phyloP scores from a whole-genome alignment of 2,888 invertebrate species.

The Lasioglossum pauxillum region DNA sequence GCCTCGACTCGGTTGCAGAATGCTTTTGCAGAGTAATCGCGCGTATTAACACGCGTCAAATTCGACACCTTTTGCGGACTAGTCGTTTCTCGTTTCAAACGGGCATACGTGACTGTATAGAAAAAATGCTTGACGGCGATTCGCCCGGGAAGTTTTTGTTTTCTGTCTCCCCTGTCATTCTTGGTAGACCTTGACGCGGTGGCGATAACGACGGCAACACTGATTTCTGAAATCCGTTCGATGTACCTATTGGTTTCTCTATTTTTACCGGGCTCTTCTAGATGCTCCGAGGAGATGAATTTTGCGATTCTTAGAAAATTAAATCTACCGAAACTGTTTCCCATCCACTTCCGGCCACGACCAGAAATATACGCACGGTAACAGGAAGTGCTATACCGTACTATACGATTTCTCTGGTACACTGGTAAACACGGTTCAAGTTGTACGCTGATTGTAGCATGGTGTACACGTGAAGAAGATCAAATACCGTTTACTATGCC shows the following conservation, averaged over 20 bases:
- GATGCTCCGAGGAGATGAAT: not conserved
- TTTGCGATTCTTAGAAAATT: not conserved
- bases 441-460: conserved; percentile 36
- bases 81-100: conserved; percentile 24
- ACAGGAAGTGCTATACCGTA: not conserved
- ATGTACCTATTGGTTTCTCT: not conserved
- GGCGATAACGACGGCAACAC: not conserved
- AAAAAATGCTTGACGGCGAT: not conserved
- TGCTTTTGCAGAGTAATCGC: not conserved
- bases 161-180: conserved; percentile 5
- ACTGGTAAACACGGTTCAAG: conserved; percentile 21
- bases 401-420: not conserved
- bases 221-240: not conserved
- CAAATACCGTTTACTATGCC: conserved; percentile 70
- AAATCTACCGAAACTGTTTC: not conserved
- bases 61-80: conserved; percentile 38
- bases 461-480: conserved; percentile 49
- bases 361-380: conserved; percentile 25
- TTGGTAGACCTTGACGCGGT: not conserved
- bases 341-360: conserved; percentile 1
- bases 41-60: conserved; percentile 9
- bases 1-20: not conserved
- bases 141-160: not conserved
- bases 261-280: not conserved
- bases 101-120: conserved; percentile 29